phyloP scores from a whole-genome alignment of 2,113 vertebrate species.

The Zosterops japonicus region DNA sequence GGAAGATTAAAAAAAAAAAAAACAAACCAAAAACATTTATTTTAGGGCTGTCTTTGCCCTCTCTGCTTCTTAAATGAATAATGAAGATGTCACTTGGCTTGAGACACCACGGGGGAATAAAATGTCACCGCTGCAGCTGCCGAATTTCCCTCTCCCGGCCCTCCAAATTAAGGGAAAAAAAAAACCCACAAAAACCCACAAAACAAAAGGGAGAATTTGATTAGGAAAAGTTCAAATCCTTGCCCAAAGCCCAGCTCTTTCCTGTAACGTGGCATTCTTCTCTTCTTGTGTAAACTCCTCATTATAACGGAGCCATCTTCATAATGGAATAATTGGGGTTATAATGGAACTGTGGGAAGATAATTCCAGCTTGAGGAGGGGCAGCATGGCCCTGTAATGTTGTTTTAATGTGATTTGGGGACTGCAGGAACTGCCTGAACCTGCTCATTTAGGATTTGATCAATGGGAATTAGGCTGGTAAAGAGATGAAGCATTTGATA shows the following conservation, averaged over 20 bases:
- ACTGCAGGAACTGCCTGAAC: constrained; percentile 73
- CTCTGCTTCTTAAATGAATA: constrained; percentile 58
- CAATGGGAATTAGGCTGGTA: constrained; percentile 76
- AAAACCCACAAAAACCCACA: not conserved
- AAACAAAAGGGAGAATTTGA: constrained; percentile 81
- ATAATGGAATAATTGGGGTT: constrained; percentile 85
- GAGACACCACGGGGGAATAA: constrained; percentile 60
- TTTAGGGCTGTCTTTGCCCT: constrained; percentile 36
- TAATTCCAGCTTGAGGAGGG: constrained; percentile 80
- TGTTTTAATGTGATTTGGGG: constrained; percentile 83
- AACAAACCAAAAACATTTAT: constrained; percentile 17
- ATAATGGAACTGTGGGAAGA: constrained; percentile 85
- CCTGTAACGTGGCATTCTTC: constrained; percentile 81
- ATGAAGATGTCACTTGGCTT: constrained; percentile 66
- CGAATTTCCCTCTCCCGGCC: constrained; percentile 55
- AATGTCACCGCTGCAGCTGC: constrained; percentile 70
- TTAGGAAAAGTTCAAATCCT: constrained; percentile 81
- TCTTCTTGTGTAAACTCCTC: constrained; percentile 84
- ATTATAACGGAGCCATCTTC: constrained; percentile 80
- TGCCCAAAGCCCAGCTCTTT: constrained; percentile 74
- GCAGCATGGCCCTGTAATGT: constrained; percentile 86
- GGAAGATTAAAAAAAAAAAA: not conserved
- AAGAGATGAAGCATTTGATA: constrained; percentile 78
- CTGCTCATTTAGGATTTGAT: constrained; percentile 75
- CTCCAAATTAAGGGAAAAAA: constrained; percentile 68